Conservation (phyloP, 2,888 invertebrate species). For the Carterocephalus palaemon region DNA sequence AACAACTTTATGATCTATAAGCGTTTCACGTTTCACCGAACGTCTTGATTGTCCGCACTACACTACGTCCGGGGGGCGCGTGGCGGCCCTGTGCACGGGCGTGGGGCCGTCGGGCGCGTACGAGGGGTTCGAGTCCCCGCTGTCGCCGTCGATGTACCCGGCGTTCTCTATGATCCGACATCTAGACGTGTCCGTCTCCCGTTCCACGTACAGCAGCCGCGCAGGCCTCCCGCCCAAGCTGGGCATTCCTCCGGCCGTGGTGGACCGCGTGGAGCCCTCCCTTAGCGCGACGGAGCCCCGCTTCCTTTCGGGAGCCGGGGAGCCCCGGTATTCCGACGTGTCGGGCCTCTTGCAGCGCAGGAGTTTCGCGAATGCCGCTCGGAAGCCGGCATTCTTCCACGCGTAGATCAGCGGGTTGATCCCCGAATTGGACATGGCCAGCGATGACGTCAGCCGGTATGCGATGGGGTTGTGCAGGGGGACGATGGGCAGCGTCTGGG, state of each 20-base stretch:
- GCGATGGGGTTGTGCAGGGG: slow-evolving; percentile 74
- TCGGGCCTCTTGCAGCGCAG: slow-evolving; percentile 83
- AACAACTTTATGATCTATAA: slow-evolving; percentile 71
- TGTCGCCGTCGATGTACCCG: slow-evolving; percentile 65
- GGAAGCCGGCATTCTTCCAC: slow-evolving; percentile 90
- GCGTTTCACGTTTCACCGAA: slow-evolving; percentile 75
- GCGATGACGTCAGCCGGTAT: slow-evolving; percentile 82
- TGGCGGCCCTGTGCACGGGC: slow-evolving; percentile 58
- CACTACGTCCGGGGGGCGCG: slow-evolving; percentile 50
- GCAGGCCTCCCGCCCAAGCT: slow-evolving; percentile 65
- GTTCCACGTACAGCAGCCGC: slow-evolving; percentile 60
- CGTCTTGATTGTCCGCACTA: slow-evolving; percentile 58
- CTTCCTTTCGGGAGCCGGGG: slow-evolving; percentile 77
- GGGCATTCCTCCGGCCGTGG: slow-evolving; percentile 54
- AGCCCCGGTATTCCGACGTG: slow-evolving; percentile 73
- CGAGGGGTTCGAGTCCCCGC: slow-evolving; percentile 68
- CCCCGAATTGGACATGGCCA: slow-evolving; percentile 89
- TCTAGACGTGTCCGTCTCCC: slow-evolving; percentile 54
- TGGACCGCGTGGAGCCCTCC: slow-evolving; percentile 65
- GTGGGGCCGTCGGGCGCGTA: slow-evolving; percentile 70
- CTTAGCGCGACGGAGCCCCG: slow-evolving; percentile 71
- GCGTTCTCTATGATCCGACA: slow-evolving; percentile 75
- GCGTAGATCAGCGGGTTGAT: slow-evolving; percentile 91
- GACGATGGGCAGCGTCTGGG: slow-evolving; percentile 76
- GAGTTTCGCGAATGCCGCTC: slow-evolving; percentile 84